These are phyloP conservation scores for Gambelia wislizenii DNA, from an alignment of 2,797 vertebrate species.

Conservation along the genomic window DNA sequence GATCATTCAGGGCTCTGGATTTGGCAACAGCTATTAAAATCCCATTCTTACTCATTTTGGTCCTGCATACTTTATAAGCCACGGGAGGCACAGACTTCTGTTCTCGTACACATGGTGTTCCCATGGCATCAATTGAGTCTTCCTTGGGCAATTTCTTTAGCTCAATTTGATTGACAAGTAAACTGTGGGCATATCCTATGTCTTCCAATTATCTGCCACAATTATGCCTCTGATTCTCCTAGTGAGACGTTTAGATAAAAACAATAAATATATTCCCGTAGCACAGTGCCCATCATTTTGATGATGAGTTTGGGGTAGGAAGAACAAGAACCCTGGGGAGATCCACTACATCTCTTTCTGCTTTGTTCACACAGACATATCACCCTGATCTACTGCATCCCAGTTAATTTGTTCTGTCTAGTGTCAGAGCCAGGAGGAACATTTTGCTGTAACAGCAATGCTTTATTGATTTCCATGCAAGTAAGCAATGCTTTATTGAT, in stretches of 20 bases:
- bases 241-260: not conserved
- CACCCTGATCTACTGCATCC: no score
- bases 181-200: not conserved
- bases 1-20: slow-evolving; percentile 30
- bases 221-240: not conserved
- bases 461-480: not conserved
- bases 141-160: slow-evolving; percentile 18
- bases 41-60: slow-evolving; percentile 10
- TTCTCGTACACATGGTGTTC: not conserved
- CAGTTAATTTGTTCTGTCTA: not conserved
- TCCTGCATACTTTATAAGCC: not conserved
- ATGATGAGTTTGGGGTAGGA: no score
- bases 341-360: not conserved
- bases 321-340: not conserved
- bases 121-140: not conserved
- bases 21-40: slow-evolving; percentile 33
- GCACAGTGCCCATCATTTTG: not conserved
- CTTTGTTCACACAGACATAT: not conserved
- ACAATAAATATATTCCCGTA: not conserved
- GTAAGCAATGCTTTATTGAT: not conserved
- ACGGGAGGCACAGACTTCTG: slow-evolving; percentile 4
- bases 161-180: slow-evolving; percentile 5
- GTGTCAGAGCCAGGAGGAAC: no score
- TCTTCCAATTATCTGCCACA: not conserved
- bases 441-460: not conserved